Conservation (phyloP, 1,140 invertebrate species). For the Campoletis sonorensis region DNA sequence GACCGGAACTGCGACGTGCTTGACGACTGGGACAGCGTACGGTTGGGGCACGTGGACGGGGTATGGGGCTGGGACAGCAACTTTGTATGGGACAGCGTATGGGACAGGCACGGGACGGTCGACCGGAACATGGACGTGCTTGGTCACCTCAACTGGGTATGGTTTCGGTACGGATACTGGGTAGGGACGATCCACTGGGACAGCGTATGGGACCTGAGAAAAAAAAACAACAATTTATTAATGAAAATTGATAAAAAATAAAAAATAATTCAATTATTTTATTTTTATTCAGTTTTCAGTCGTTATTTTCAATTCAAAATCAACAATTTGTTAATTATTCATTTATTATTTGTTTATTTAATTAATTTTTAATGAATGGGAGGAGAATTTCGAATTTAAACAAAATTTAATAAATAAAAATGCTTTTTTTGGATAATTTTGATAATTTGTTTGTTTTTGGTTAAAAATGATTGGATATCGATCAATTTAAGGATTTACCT, state of each 20-base stretch:
- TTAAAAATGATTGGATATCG: background rate
- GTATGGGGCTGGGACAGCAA: slow-evolving; percentile 67
- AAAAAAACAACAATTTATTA: slow-evolving; percentile 22
- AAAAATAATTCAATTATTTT: no score
- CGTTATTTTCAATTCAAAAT: no score
- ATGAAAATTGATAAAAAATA: background rate
- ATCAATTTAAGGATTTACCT: slow-evolving; percentile 60
- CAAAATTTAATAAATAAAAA: background rate
- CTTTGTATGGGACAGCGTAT: slow-evolving; percentile 62
- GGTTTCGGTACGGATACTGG: slow-evolving; percentile 64
- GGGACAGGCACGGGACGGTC: slow-evolving; percentile 67
- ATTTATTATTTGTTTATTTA: no score
- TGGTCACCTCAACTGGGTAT: slow-evolving; percentile 67
- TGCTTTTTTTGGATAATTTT: no score
- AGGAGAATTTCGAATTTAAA: no score
- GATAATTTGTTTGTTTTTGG: background rate
- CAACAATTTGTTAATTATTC: no score
- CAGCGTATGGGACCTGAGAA: slow-evolving; percentile 65
- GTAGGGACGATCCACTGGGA: slow-evolving; percentile 67
- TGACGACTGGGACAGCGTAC: slow-evolving; percentile 65
- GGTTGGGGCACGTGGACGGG: slow-evolving; percentile 65
- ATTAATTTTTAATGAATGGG: no score
- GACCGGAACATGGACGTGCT: slow-evolving; percentile 66
- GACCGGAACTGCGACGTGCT: slow-evolving; percentile 60
- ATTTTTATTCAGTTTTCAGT: no score